phyloP scores from a whole-genome alignment of 2,113 vertebrate species.

The Barnardius zonarius region DNA sequence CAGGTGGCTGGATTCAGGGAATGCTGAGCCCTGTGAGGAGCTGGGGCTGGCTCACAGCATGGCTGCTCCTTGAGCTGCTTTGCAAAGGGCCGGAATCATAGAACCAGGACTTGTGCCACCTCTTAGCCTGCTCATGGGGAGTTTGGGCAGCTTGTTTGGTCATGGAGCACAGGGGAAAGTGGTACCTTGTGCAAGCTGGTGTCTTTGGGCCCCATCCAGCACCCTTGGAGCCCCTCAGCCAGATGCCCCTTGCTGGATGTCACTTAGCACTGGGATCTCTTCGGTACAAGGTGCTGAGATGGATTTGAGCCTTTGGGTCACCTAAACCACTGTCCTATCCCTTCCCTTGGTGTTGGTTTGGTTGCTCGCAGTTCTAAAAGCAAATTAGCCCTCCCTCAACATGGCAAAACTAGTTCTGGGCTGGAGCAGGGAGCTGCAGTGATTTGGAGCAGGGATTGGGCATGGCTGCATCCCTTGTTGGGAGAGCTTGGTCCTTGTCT shows the following conservation, averaged over 20 bases:
- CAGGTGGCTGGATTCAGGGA: not conserved
- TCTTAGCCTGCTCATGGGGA: not conserved
- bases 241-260: not conserved
- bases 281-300: not conserved
- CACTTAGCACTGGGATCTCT: not conserved
- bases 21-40: not conserved
- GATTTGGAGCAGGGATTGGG: not conserved
- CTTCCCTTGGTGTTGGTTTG: not conserved
- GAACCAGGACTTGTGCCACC: not conserved
- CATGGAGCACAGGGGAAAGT: not conserved
- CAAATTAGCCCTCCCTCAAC: too few relatives aligned
- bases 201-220: not conserved
- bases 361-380: not conserved
- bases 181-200: fast-evolving
- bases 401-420: not conserved
- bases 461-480: not conserved
- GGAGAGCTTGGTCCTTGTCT: not conserved
- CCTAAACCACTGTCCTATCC: not conserved
- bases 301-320: not conserved
- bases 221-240: not conserved
- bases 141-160: too few relatives aligned
- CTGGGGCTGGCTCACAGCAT: not conserved
- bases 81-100: not conserved
- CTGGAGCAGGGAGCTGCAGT: not conserved
- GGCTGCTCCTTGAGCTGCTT: not conserved